Conservation (phyloP, 1,140 invertebrate genomes). For the Chionoecetes opilio region DNA sequence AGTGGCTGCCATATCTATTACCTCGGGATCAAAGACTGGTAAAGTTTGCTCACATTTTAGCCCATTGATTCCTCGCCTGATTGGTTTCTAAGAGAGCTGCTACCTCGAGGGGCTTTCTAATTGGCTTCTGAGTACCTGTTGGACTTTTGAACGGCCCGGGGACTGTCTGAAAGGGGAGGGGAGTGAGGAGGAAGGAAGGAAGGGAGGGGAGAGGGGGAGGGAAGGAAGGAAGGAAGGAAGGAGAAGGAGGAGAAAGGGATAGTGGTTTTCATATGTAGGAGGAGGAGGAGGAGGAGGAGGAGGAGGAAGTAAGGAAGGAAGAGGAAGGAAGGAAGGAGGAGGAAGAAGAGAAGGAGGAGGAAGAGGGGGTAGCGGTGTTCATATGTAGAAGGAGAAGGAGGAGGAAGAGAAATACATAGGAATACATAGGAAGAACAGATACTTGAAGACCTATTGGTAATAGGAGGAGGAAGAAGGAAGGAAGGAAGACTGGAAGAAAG, state of each 20-base stretch:
- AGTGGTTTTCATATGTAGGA: background rate
- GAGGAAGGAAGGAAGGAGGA: background rate
- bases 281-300: constrained; percentile 30
- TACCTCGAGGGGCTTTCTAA: too few relatives aligned
- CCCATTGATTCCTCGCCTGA: too few relatives aligned
- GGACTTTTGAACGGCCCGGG: too few relatives aligned
- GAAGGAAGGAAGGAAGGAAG: background rate
- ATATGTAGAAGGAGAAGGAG: background rate
- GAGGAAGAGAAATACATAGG: background rate
- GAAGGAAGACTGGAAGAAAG: background rate
- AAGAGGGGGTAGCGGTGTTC: too few relatives aligned
- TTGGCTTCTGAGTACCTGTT: too few relatives aligned
- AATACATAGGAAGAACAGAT: too few relatives aligned
- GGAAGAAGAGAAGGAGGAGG: background rate
- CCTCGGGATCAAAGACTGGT: too few relatives aligned
- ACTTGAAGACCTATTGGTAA: too few relatives aligned
- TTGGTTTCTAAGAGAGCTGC: too few relatives aligned
- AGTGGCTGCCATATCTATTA: too few relatives aligned
- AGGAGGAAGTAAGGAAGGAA: background rate
- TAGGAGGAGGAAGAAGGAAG: background rate
- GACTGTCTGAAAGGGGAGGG: too few relatives aligned
- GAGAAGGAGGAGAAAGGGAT: background rate
- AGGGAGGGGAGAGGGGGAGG: background rate
- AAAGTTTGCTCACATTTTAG: too few relatives aligned
- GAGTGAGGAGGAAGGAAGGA: background rate